Evolutionary conservation across 2,888 invertebrate genomes (phyloP).

Genomic region (Latheticus oryzae): DNA sequence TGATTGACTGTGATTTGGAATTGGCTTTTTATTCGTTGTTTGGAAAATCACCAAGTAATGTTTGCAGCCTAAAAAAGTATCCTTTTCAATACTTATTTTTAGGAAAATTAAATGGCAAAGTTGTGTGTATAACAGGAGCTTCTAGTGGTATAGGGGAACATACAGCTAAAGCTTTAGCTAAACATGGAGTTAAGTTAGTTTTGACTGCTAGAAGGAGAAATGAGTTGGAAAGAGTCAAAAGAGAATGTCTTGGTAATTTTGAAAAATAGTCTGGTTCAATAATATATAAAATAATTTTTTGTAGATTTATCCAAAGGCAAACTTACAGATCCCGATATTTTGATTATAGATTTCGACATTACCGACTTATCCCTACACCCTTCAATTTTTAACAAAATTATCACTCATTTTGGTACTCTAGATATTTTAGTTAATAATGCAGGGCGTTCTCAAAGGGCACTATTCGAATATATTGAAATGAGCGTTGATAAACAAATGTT

Average conservation of each 20-base stretch:
- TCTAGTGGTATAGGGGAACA: constrained; percentile 86
- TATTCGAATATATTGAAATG: constrained; percentile 77
- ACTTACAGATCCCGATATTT: constrained; percentile 71
- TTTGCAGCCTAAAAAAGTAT: constrained; percentile 1
- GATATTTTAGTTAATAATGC: constrained; percentile 87
- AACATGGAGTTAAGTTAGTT: constrained; percentile 74
- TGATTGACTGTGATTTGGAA: constrained; percentile 73
- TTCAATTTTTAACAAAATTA: constrained; percentile 70
- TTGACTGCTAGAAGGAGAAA: constrained; percentile 75
- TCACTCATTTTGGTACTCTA: constrained; percentile 77
- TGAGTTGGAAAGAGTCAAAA: constrained; percentile 75
- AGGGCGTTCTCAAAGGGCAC: constrained; percentile 81
- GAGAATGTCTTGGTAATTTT: constrained; percentile 70
- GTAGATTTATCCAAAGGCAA: constrained; percentile 61
- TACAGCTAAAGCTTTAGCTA: constrained; percentile 76
- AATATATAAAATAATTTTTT: no score
- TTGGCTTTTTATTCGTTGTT: constrained; percentile 72
- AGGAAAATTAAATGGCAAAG: constrained; percentile 69
- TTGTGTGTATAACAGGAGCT: constrained; percentile 87
- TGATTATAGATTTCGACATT: constrained; percentile 78
- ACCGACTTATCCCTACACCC: constrained; percentile 72
- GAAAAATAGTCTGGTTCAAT: no score
- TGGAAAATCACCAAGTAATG: constrained; percentile 70
- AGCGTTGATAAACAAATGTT: constrained; percentile 80
- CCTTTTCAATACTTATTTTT: constrained; percentile 10